phyloP scores from a whole-genome alignment of 2,797 vertebrate species.

The Picus viridis region DNA sequence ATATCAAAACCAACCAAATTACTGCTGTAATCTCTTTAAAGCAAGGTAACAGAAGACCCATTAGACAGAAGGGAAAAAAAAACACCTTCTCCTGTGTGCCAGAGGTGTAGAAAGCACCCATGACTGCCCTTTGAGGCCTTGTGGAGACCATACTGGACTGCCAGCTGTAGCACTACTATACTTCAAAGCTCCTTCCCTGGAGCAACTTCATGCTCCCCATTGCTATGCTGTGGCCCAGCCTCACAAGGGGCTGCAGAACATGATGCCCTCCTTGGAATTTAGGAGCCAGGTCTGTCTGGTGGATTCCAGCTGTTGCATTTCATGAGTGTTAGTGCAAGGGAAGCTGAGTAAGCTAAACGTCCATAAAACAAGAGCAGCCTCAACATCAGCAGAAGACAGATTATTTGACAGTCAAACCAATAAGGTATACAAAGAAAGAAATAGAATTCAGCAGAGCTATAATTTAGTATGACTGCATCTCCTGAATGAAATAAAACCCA shows the following conservation, averaged over 20 bases:
- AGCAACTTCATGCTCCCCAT: not conserved
- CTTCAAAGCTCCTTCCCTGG: not conserved
- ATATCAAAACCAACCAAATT: not conserved
- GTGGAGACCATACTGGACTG: not conserved
- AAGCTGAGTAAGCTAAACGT: not conserved
- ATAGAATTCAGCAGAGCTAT: not conserved
- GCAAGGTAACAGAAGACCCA: not conserved
- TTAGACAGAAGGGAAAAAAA: not conserved
- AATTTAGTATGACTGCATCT: not conserved
- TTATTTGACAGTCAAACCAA: not conserved
- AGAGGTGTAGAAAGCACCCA: not conserved
- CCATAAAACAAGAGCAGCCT: not conserved
- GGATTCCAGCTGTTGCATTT: not conserved
- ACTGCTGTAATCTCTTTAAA: not conserved
- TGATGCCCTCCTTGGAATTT: not conserved
- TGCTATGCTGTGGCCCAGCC: fast-evolving
- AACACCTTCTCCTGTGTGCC: not conserved
- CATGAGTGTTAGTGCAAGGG: not conserved
- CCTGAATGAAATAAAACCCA: not conserved
- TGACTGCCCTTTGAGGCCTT: not conserved
- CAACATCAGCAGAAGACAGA: not conserved
- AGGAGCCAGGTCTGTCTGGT: not conserved
- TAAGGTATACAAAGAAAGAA: not conserved
- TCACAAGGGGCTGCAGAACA: not conserved
- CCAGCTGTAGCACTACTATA: not conserved